These are phyloP conservation scores for Mareca penelope DNA, from an alignment of 2,797 vertebrate species.

Conservation along the genomic window DNA sequence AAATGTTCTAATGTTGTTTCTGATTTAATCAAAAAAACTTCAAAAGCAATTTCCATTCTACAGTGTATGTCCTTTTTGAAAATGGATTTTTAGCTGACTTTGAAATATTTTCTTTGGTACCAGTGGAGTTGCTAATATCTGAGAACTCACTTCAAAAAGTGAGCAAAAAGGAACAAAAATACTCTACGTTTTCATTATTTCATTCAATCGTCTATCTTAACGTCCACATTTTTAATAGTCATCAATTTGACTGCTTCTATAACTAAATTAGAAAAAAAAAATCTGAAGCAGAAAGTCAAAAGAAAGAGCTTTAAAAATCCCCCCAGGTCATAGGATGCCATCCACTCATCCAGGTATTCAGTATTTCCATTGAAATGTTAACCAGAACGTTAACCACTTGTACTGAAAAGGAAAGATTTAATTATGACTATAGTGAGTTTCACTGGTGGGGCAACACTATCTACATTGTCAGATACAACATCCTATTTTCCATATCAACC, in stretches of 20 bases:
- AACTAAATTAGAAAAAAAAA: background rate
- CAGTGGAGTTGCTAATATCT: background rate
- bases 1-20: background rate
- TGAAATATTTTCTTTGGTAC: background rate
- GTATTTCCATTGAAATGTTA: background rate
- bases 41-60: background rate
- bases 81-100: background rate
- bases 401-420: background rate
- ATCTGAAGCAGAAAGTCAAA: background rate
- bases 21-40: background rate
- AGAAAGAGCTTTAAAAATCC: background rate
- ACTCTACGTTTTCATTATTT: background rate
- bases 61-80: background rate
- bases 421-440: background rate
- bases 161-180: background rate
- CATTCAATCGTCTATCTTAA: background rate
- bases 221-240: background rate
- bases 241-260: background rate
- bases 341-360: background rate
- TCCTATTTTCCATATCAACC: constrained; percentile 18
- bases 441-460: background rate
- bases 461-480: background rate
- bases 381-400: background rate
- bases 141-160: background rate
- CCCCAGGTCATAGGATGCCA: background rate